A percentile compares a stretch with the other conserved stretches of the same genome.
These are phyloP conservation scores for Lucifuga dentata DNA, from an alignment of 2,113 vertebrate species.

Conservation along the genomic window DNA sequence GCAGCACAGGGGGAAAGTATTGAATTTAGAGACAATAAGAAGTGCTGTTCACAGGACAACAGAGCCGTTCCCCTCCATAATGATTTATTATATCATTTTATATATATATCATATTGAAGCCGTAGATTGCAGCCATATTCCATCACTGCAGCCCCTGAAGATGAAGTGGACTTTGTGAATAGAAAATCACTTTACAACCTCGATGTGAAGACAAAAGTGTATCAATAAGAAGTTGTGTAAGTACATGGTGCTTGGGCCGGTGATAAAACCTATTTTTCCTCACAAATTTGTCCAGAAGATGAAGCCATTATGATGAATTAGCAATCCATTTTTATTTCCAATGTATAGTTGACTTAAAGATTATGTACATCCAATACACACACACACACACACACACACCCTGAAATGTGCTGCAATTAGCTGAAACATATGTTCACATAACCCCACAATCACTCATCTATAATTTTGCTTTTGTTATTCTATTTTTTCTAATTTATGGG, in stretches of 20 bases:
- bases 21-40: conserved; percentile 80
- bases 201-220: conserved; percentile 31
- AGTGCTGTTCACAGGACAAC: conserved; percentile 71
- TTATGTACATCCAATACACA: too few relatives aligned
- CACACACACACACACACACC: too few relatives aligned
- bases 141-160: conserved; percentile 34
- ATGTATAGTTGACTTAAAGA: not conserved
- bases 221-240: conserved; percentile 35
- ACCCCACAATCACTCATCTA: too few relatives aligned
- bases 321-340: not conserved
- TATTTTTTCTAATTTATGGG: too few relatives aligned
- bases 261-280: not conserved
- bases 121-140: conserved; percentile 56
- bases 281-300: too few relatives aligned
- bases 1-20: conserved; percentile 56
- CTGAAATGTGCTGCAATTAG: too few relatives aligned
- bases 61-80: conserved; percentile 56
- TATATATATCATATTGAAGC: conserved; percentile 65
- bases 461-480: too few relatives aligned
- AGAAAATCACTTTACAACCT: conserved; percentile 45
- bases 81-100: conserved; percentile 77
- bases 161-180: conserved; percentile 38
- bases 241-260: conserved; percentile 1
- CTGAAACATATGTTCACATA: too few relatives aligned
- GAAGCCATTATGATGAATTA: not conserved